Evolutionary conservation across 2,113 vertebrate genomes (phyloP).

Genomic region (Perca schrenkii): DNA sequence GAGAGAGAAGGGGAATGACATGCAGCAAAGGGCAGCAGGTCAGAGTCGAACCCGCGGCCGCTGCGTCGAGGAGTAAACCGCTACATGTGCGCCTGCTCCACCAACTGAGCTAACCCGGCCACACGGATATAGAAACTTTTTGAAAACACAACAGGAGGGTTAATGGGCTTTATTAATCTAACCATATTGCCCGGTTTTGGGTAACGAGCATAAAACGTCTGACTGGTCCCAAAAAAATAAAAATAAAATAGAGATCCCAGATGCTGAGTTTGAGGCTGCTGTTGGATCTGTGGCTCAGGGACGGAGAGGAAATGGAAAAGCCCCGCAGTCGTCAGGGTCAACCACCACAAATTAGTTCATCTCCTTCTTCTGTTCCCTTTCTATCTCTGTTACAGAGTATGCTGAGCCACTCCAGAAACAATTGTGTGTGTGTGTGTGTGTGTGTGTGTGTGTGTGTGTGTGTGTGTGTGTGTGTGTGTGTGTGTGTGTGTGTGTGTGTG

Average conservation of each 20-base stretch:
- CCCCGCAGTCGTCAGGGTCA: constrained; percentile 44
- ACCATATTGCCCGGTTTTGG: too few species aligned
- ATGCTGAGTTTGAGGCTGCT: background rate
- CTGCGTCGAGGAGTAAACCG: too few species aligned
- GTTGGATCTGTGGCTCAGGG: constrained; percentile 21
- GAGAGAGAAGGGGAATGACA: too few species aligned
- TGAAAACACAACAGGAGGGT: too few species aligned
- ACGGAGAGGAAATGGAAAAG: constrained; percentile 59
- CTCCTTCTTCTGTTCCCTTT: constrained; percentile 24
- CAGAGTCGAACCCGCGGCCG: too few species aligned
- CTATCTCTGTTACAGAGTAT: constrained; percentile 4
- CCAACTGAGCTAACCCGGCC: too few species aligned
- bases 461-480: background rate
- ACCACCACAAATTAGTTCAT: constrained; percentile 53
- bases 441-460: constrained; percentile 8
- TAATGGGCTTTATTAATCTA: background rate
- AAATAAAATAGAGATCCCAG: background rate
- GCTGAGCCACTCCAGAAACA: constrained; percentile 31
- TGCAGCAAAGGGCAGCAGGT: too few species aligned
- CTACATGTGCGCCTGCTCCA: too few species aligned
- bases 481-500: background rate
- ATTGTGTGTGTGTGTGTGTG: background rate
- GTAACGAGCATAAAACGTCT: background rate
- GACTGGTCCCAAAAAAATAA: background rate
- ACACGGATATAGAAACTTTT: too few species aligned